Base-by-base conservation (phyloP, 2,888 invertebrate species). In the Lampropteryx suffumata region DNA sequence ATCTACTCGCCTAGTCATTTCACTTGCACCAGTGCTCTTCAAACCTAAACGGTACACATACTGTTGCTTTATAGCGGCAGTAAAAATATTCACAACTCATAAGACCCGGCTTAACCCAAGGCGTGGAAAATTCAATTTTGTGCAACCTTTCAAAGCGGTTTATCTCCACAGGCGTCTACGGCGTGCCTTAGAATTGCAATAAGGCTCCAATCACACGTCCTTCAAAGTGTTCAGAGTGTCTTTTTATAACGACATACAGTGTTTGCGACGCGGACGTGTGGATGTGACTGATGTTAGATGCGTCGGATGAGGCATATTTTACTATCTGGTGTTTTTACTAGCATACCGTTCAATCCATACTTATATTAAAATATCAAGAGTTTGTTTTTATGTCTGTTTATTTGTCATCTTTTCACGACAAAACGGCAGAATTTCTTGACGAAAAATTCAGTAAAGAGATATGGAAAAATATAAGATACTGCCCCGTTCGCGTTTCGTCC, bases 131-230 rank as follows among this genome's bases (percentile, higher is more conserved):
- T 73, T 74, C 67, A 68, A 73, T 77, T 69, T 55, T 47, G 61
- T 55, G 54, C 61, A 66, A 56, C 56, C 62, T 64, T 69, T 64
- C 67, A 66, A 62, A 68, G 64, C 48, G 52, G 62, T 59, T 64
- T 70, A 67, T 67, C 62, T 62, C 41, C 47, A 46, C 49, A 51
- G 24, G 52, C 50, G 46, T 42, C 30, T 53, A 55, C 49, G 64
- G 62, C 64, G 67, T 64, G 73, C 71, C 73, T 71, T 69, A 69
- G 72, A 78, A 74, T 65, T 78, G 78, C 80, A 82, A 82, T 84
- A 81, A 79, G 75, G 76, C 73, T 76, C 73, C 84, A 84, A 83
- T 84, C 82, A 81, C 76, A 77, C 70, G 76, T 73, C 64, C 71
- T 76, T 78, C 71, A 76, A 69, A 73, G 75, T 67, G 59, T 67